phyloP scores from a whole-genome alignment of 2,888 invertebrate species.

The Sicus ferrugineus region DNA sequence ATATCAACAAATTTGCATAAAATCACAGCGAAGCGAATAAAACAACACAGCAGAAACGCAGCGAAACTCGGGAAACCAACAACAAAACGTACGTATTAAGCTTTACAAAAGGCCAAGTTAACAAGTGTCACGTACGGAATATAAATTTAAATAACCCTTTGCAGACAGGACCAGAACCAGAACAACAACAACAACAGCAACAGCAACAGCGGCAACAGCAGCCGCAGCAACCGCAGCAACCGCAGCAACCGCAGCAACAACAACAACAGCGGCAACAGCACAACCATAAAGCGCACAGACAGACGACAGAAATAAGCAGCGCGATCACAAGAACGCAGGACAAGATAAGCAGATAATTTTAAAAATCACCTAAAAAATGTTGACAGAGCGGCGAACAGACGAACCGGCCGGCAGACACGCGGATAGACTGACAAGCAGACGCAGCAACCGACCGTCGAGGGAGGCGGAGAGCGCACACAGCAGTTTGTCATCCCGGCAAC shows the following conservation, averaged over 20 bases:
- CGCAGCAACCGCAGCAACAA: background rate
- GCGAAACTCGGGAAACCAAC: background rate
- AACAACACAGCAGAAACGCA: background rate
- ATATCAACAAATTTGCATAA: constrained; percentile 46
- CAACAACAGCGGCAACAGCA: background rate
- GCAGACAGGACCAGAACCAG: constrained; percentile 1
- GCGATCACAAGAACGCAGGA: constrained; percentile 21
- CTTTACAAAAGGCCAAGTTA: constrained; percentile 44
- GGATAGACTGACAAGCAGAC: background rate
- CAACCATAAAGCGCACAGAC: background rate
- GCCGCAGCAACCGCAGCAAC: constrained; percentile 14
- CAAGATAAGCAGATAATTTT: constrained; percentile 29
- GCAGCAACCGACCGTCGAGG: background rate
- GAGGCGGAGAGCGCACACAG: no score
- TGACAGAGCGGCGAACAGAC: background rate
- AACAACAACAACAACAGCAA: constrained; percentile 23
- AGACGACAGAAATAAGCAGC: constrained; percentile 28
- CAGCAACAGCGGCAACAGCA: constrained; percentile 22
- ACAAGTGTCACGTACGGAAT: constrained; percentile 60
- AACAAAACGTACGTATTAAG: background rate
- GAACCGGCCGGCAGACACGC: background rate
- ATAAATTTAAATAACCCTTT: constrained; percentile 49
- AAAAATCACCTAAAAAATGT: constrained; percentile 15
- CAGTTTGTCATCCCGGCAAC: background rate
- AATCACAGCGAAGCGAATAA: constrained; percentile 37